Base-by-base conservation (phyloP, 2,888 invertebrate species). In the Calliscelio sp. region DNA sequence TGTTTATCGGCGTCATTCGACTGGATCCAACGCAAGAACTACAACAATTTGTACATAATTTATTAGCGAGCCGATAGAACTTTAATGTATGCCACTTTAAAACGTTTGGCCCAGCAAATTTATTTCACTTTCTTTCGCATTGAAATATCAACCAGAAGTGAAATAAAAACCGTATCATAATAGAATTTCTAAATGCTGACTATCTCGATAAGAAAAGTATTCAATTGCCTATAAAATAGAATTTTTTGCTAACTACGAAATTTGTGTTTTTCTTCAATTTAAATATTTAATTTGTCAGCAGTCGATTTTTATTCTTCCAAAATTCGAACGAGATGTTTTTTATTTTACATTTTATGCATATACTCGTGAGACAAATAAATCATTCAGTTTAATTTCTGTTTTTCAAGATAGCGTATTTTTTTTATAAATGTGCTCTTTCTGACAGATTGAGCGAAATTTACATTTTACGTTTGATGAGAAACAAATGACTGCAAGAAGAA, bases 251-350 rank as follows among this genome's bases (percentile, higher is more conserved):
- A 28, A 44, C 44, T 55, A 44, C 57, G 24, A 70, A 70, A 70
- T 70, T 70, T 55, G 57, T 44, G 57, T 70, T 41, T 70, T n/a
- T 10, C 20, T 38, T 70, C 55, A 41, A 70, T 70, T 55, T 70
- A 55, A 55, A 70, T 44, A 11, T 25, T 44, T 70, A 55, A 70
- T 68, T 55, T 38, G 28, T 28, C 16, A 28, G 7, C 28, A 25
- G 28, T 25, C 16, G 11, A 16, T 55, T 55, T 55, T 28, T 28
- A 55, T 6, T n/a, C n/a, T n/a, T n/a, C n/a, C n/a, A n/a, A n/a
- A n/a, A n/a, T n/a, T n/a, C n/a, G n/a, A n/a, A n/a, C n/a, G n/a
- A n/a, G n/a, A n/a, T n/a, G n/a, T n/a, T n/a, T n/a, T n/a, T n/a
- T n/a, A n/a, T n/a, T n/a, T n/a, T n/a, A n/a, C n/a, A n/a, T n/a